Conservation (phyloP, 1,140 invertebrate species). For the Apis laboriosa region DNA sequence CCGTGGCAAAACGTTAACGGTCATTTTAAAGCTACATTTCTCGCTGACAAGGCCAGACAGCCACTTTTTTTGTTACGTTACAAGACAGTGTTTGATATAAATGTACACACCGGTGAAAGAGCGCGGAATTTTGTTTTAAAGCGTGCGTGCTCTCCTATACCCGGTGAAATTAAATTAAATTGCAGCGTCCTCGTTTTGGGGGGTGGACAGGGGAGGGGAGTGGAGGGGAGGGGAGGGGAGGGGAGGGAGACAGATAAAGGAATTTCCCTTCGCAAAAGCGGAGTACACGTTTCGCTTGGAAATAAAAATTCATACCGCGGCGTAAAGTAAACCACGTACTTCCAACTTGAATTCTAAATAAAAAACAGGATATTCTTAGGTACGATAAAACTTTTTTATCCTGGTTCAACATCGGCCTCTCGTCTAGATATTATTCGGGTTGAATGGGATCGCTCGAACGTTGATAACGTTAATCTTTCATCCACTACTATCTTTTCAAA, state of each 20-base stretch:
- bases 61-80: not conserved
- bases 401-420: too few relatives aligned
- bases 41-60: not conserved
- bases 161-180: conserved; percentile 17
- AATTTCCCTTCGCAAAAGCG: not conserved
- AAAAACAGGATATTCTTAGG: not conserved
- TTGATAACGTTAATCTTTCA: not conserved
- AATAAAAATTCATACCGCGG: not conserved
- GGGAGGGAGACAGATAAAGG: not conserved
- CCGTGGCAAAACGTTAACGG: not conserved
- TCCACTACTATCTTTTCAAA: too few relatives aligned
- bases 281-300: not conserved
- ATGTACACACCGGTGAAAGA: not conserved
- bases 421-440: too few relatives aligned
- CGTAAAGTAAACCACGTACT: not conserved
- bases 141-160: conserved; percentile 2
- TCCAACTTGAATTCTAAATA: not conserved
- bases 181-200: not conserved
- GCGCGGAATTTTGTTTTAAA: conserved; percentile 24
- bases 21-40: not conserved
- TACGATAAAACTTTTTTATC: not conserved
- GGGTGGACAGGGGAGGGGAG: too few relatives aligned
- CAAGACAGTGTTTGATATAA: conserved; percentile 6
- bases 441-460: too few relatives aligned
- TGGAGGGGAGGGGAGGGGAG: too few relatives aligned